Evolutionary conservation across 1,140 invertebrate genomes (phyloP).

Genomic region (Rhopalosiphum maidis): DNA sequence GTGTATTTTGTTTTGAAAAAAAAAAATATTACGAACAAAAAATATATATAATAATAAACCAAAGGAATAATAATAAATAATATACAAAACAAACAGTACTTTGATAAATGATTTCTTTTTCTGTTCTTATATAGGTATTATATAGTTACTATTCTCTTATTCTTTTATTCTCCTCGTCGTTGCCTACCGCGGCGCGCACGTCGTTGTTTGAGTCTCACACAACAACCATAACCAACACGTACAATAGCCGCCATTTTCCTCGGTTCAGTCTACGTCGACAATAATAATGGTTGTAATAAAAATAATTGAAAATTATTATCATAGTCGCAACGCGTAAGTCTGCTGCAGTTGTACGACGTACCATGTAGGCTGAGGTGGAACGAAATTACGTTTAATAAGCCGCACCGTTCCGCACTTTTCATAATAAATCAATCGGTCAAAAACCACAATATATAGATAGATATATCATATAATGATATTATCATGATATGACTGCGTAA

Average conservation of each 20-base stretch:
- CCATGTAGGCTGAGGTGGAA: neutral
- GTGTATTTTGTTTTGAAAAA: conserved; percentile 41
- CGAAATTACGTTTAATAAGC: neutral
- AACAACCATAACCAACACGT: neutral
- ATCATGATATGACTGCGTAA: neutral
- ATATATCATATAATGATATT: neutral
- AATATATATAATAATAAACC: conserved; percentile 16
- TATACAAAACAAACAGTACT: conserved; percentile 53
- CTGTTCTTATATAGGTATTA: conserved; percentile 5
- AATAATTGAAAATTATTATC: conserved; percentile 39
- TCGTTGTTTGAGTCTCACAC: conserved; percentile 13
- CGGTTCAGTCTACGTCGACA: neutral
- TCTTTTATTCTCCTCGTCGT: neutral
- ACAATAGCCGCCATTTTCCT: conserved; percentile 47
- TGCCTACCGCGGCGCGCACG: conserved; percentile 37
- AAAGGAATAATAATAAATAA: conserved; percentile 46
- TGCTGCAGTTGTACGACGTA: neutral
- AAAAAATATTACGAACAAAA: conserved; percentile 28
- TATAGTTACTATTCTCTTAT: conserved; percentile 12
- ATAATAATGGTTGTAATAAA: conserved; percentile 4
- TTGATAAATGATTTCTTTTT: conserved; percentile 56
- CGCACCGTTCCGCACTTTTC: neutral
- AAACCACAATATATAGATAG: neutral
- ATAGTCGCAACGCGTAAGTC: neutral
- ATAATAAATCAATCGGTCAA: conserved; percentile 25